Evolutionary conservation across 2,113 vertebrate genomes (phyloP).

Genomic region (Rhinolophus ferrumequinum): DNA sequence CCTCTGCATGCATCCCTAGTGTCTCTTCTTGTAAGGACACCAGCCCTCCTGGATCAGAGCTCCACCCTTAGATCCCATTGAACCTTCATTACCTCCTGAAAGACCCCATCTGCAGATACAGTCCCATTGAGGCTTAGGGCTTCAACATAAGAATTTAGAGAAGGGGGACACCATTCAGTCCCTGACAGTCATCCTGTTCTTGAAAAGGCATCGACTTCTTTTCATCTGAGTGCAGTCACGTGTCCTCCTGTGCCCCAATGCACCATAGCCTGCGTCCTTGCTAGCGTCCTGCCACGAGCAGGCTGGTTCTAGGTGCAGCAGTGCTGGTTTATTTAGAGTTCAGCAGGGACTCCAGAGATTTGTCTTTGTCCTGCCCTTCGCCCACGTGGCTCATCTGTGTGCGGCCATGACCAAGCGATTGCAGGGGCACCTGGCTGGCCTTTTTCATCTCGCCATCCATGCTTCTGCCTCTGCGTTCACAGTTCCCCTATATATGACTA

Average conservation of each 20-base stretch:
- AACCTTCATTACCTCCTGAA: neutral
- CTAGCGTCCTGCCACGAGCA: neutral
- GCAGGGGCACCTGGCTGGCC: neutral
- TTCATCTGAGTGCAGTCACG: rapidly evolving
- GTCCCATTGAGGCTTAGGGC: neutral
- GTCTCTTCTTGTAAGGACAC: neutral
- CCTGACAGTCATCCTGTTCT: neutral
- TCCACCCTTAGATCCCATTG: neutral
- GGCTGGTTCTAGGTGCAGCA: conserved; percentile 81
- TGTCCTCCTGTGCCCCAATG: rapidly evolving
- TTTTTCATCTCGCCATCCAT: neutral
- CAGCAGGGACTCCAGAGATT: conserved; percentile 57
- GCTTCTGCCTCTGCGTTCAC: neutral
- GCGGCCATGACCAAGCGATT: conserved; percentile 43
- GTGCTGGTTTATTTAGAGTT: conserved; percentile 83
- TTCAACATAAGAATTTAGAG: neutral
- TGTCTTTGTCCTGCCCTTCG: conserved; percentile 62
- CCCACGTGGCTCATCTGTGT: conserved; percentile 33
- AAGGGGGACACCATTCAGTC: too few relatives aligned
- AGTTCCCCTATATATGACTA: neutral
- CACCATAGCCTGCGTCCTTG: neutral
- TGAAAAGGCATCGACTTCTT: too few relatives aligned
- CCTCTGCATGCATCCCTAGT: neutral
- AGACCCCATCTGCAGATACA: neutral
- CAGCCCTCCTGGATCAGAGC: neutral